Percentiles rank a stretch among this genome's conserved stretches.
Evolutionary conservation across 1,140 invertebrate genomes (phyloP).

Genomic region (Hestina assimilis): DNA sequence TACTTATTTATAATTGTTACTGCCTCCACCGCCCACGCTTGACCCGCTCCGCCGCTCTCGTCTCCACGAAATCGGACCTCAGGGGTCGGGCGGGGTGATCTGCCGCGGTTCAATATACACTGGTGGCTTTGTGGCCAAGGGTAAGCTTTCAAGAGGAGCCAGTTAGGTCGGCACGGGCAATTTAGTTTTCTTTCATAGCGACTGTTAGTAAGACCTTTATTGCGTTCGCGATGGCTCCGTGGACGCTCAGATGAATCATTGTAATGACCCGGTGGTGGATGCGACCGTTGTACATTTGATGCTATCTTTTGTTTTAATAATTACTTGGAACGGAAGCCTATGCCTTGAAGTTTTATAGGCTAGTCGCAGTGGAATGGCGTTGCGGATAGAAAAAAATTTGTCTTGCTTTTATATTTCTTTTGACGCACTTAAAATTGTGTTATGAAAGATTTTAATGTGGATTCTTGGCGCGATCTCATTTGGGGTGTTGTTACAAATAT

Average conservation of each 20-base stretch:
- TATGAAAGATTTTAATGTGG: not conserved
- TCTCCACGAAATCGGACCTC: conserved; percentile 19
- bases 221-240: conserved; percentile 53
- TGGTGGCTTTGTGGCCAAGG: conserved; percentile 50
- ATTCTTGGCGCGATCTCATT: not conserved
- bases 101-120: conserved; percentile 34
- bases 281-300: conserved; percentile 26
- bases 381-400: conserved; percentile 10
- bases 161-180: conserved; percentile 71
- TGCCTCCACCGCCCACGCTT: conserved; percentile 43
- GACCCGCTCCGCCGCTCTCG: conserved; percentile 38
- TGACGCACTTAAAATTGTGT: not conserved
- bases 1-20: conserved; percentile 77
- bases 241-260: conserved; percentile 48
- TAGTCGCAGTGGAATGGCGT: conserved; percentile 10
- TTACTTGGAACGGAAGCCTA: conserved; percentile 34
- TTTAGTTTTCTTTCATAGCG: conserved; percentile 73
- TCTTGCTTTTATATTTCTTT: conserved; percentile 14
- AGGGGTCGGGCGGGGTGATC: conserved; percentile 3
- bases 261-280: conserved; percentile 38
- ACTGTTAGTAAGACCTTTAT: conserved; percentile 65
- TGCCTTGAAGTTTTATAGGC: conserved; percentile 22
- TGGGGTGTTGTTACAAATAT: too few relatives aligned
- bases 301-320: conserved; percentile 36
- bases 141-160: conserved; percentile 59